Evolutionary conservation across 2,113 vertebrate genomes (phyloP).

Genomic region (Rostratula benghalensis): DNA sequence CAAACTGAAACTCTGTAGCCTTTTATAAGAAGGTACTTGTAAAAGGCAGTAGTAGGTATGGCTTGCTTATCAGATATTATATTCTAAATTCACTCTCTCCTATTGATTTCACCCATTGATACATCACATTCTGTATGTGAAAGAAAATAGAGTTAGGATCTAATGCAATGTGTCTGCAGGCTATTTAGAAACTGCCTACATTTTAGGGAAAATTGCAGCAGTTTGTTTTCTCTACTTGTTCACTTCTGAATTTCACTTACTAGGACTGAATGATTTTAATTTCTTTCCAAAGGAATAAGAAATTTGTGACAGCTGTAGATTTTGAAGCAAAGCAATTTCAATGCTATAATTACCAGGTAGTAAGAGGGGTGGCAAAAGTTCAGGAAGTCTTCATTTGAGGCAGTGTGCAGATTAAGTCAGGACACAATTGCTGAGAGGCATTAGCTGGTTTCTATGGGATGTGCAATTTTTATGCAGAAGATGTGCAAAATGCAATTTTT

Average conservation of each 20-base stretch:
- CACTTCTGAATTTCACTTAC: neutral
- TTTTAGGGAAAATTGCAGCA: neutral
- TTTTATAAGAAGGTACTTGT: neutral
- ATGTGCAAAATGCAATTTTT: conserved; percentile 10
- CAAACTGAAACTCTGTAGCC: neutral
- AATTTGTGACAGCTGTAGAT: neutral
- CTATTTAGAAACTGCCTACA: neutral
- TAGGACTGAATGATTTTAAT: neutral
- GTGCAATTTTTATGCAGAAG: neutral
- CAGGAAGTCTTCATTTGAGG: neutral
- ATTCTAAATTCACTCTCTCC: neutral
- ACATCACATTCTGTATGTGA: neutral
- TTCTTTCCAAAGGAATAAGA: neutral
- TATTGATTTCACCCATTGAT: neutral
- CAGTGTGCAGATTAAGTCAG: neutral
- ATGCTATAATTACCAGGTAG: neutral
- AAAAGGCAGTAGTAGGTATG: neutral
- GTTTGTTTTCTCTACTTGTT: neutral
- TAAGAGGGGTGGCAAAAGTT: neutral
- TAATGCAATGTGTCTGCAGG: neutral
- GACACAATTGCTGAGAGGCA: neutral
- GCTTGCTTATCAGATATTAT: neutral
- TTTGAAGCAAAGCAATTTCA: conserved; percentile 8
- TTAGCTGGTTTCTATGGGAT: neutral
- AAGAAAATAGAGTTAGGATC: neutral